phyloP scores from a whole-genome alignment of 2,888 invertebrate genomes.

The Lepidocyrtinus sp. region DNA sequence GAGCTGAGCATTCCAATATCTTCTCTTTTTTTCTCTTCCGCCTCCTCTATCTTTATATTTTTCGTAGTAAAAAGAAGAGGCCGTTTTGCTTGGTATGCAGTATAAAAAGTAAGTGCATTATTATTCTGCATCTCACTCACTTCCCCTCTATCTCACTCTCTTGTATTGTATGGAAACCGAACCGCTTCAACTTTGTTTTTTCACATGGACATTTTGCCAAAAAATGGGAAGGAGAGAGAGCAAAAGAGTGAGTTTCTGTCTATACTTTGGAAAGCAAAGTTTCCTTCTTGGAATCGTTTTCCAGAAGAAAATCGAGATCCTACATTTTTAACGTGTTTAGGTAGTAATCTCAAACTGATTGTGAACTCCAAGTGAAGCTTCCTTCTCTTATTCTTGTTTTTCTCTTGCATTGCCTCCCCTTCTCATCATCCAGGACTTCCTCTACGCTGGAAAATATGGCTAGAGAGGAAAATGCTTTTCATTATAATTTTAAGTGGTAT shows the following conservation, averaged over 20 bases:
- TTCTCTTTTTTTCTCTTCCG: constrained; percentile 1
- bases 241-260: too few species aligned
- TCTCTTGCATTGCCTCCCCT: constrained; percentile 12
- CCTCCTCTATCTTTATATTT: constrained; percentile 1
- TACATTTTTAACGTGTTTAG: constrained; percentile 18
- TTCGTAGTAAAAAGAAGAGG: constrained; percentile 7
- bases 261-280: too few species aligned
- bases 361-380: constrained; percentile 11
- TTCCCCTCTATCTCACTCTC: constrained; percentile 12
- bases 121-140: constrained; percentile 19
- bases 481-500: constrained; percentile 12
- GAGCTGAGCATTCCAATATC: constrained; percentile 10
- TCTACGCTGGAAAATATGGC: not conserved
- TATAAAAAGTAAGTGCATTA: constrained; percentile 38
- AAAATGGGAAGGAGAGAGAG: not conserved
- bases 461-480: constrained; percentile 14
- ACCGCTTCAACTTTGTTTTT: constrained; percentile 17
- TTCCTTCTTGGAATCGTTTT: not conserved
- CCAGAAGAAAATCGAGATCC: constrained; percentile 4
- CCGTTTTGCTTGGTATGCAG: constrained; percentile 27
- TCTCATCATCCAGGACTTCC: constrained; percentile 36
- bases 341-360: constrained; percentile 18
- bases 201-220: constrained; percentile 20
- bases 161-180: constrained; percentile 6
- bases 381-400: constrained; percentile 18